These are phyloP conservation scores for Trimorus sp. DNA, from an alignment of 2,888 invertebrate genomes.

Conservation along the genomic window DNA sequence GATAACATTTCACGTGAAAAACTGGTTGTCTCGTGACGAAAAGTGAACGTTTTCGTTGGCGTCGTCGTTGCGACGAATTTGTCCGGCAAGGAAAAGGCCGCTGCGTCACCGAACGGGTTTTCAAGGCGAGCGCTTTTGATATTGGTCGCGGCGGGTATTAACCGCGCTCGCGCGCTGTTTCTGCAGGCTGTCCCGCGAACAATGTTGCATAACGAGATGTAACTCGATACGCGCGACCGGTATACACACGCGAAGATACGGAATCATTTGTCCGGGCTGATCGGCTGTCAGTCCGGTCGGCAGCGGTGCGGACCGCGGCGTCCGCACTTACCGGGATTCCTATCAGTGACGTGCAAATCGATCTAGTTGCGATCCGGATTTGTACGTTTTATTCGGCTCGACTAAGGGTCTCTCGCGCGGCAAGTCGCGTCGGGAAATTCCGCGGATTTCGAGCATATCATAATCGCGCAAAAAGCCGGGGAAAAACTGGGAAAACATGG, in stretches of 20 bases:
- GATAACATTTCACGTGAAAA: too few relatives aligned
- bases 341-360: slow-evolving; percentile 74
- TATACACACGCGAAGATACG: slow-evolving; percentile 66
- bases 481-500: background rate
- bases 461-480: background rate
- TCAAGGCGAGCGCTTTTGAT: slow-evolving; percentile 45
- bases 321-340: slow-evolving; percentile 70
- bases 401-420: too few relatives aligned
- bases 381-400: slow-evolving; percentile 31
- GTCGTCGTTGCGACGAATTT: slow-evolving; percentile 21
- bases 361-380: slow-evolving; percentile 69
- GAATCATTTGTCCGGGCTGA: slow-evolving; percentile 72
- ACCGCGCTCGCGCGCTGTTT: slow-evolving; percentile 35
- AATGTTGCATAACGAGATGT: slow-evolving; percentile 62
- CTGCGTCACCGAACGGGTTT: slow-evolving; percentile 47
- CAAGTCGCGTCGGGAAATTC: too few relatives aligned
- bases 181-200: slow-evolving; percentile 44
- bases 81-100: slow-evolving; percentile 23
- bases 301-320: slow-evolving; percentile 54
- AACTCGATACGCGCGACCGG: slow-evolving; percentile 47
- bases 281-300: slow-evolving; percentile 69
- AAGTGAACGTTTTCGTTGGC: slow-evolving; percentile 32
- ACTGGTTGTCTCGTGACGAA: background rate
- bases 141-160: slow-evolving; percentile 40
- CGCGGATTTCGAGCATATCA: too few relatives aligned